These are phyloP conservation scores for Dicranocentrus wangi DNA, from an alignment of 2,888 invertebrate species.

Conservation along the genomic window DNA sequence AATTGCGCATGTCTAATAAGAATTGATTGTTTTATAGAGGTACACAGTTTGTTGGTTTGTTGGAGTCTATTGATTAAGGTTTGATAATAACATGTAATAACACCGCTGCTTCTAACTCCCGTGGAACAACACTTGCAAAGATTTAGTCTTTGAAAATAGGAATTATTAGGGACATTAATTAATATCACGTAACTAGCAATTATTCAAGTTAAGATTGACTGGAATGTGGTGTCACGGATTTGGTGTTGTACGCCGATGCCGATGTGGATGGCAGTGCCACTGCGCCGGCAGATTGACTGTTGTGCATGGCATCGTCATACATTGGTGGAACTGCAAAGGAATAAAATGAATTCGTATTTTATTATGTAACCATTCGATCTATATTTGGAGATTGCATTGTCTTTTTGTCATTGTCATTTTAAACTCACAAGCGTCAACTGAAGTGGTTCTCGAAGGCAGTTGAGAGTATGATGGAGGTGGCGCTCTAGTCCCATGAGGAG, in stretches of 20 bases:
- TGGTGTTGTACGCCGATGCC: background rate
- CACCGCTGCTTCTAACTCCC: too few relatives aligned
- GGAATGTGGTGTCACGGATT: background rate
- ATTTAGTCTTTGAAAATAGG: conserved; percentile 8
- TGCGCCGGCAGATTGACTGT: conserved; percentile 34
- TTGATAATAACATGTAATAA: too few relatives aligned
- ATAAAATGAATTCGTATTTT: conserved; percentile 12
- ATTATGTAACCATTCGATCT: background rate
- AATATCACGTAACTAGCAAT: too few relatives aligned
- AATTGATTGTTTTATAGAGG: too few relatives aligned
- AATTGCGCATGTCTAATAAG: too few relatives aligned
- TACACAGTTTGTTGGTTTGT: too few relatives aligned
- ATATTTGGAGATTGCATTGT: too few relatives aligned
- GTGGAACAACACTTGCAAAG: too few relatives aligned
- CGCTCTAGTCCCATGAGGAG: conserved; percentile 18
- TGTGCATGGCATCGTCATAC: conserved; percentile 65
- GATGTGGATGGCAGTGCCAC: conserved; percentile 25
- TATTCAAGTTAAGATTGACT: conserved; percentile 5
- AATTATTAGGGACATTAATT: too few relatives aligned
- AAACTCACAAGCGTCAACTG: conserved; percentile 55
- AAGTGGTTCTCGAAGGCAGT: conserved; percentile 56
- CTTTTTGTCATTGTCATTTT: too few relatives aligned
- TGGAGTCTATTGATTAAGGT: too few relatives aligned
- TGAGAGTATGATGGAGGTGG: conserved; percentile 64
- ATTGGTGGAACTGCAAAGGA: conserved; percentile 58